Evolutionary conservation across 2,113 vertebrate genomes (phyloP), one percentile per base, ranked within the genome.

Genomic region (Eubucco bourcierii): DNA sequence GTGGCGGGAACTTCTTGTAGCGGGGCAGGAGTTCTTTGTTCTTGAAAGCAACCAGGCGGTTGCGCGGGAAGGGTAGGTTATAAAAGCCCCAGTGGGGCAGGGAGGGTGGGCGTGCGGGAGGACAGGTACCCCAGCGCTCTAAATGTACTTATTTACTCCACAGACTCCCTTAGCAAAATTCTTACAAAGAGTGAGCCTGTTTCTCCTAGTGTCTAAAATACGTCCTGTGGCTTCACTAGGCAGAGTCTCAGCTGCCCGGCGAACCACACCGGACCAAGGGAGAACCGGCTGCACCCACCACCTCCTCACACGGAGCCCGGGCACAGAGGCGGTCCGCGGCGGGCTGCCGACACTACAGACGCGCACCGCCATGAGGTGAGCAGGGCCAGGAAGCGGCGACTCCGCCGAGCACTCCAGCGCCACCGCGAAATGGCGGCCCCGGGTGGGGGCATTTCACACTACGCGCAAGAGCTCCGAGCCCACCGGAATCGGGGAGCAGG

Each of bases 401-500:
- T 23, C 21, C 50, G 23, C 29, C 41, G 17, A 20, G 39, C 78
- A 27, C 3, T 47, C 41, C 50, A 17, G 27, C 31, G 11, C 29
- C 44, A 4, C n/a, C 53, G 33, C 84, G 15, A 91, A 87, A 91
- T 87, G 90, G 90, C 90, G 90, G 84, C 72, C 13, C 6, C 34
- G 14, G 52, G 34, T 3, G 9, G 12, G 25, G 19, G 39, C 70
- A 4, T 18, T 50, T 37, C 34, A 15, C 41, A 1, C 25, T 15
- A 6, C 3, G 24, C 2, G 13, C 21, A 12, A 24, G 24, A 7
- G 11, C 56, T 11, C 23, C 12, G 1, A 58, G 7, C 14, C 33
- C 12, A 9, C 24, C 14, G 4, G 4, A 21, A 23, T 29, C 5
- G 1, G 5, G 7, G 7, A 67, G 9, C 0, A 2, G 4, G 5